Conservation (phyloP, 2,113 vertebrate genomes). For the Promerops cafer region DNA sequence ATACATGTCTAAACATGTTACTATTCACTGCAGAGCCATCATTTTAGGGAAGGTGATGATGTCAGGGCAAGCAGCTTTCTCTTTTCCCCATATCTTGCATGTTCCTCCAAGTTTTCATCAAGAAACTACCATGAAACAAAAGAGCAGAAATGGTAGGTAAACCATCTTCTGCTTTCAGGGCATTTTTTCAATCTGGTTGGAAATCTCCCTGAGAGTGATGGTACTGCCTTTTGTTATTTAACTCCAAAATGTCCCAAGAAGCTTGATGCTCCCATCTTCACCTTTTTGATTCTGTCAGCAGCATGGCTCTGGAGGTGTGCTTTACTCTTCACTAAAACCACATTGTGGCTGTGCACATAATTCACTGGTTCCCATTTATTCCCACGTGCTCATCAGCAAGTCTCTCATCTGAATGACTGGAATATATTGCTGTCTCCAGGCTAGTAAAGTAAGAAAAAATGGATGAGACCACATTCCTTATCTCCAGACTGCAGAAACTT, state of each 20-base stretch:
- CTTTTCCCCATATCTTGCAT: neutral
- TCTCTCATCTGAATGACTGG: conserved; percentile 38
- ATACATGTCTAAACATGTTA: neutral
- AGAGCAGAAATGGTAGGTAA: neutral
- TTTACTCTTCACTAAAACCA: neutral
- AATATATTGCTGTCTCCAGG: conserved; percentile 55
- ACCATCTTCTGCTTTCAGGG: neutral
- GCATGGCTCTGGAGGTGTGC: neutral
- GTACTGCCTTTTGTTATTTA: neutral
- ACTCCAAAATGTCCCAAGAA: neutral
- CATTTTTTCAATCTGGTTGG: neutral
- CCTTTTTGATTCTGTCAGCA: neutral
- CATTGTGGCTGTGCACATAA: neutral
- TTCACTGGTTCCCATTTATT: conserved; percentile 7
- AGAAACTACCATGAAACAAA: neutral
- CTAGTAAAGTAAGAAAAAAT: conserved; percentile 54
- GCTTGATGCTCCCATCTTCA: neutral
- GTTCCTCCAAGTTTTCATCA: neutral
- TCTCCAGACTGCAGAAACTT: conserved; percentile 64
- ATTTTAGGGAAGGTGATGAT: neutral
- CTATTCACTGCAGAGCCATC: neutral
- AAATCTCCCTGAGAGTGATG: neutral
- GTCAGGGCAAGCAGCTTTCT: neutral
- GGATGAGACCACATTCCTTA: conserved; percentile 50
- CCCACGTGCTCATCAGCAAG: neutral